Evolutionary conservation across 1,140 invertebrate genomes (phyloP).

Genomic region (Cotesia chilonis): DNA sequence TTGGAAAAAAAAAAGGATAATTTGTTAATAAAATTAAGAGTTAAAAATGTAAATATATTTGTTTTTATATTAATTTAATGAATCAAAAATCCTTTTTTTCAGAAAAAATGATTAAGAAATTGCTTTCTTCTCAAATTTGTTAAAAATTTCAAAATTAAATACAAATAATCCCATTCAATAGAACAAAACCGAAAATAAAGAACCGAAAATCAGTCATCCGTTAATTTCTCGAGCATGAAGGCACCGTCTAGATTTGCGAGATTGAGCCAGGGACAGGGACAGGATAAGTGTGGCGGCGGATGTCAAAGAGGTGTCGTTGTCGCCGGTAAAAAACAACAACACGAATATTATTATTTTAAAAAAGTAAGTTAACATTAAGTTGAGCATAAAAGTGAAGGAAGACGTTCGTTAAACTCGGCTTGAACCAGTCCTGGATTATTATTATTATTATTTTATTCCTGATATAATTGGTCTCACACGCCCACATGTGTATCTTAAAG

Average conservation of each 20-base stretch:
- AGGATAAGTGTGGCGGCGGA: conserved; percentile 9
- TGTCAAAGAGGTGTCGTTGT: conserved; percentile 11
- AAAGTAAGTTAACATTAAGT: no score
- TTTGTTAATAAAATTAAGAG: no score
- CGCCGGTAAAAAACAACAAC: conserved; percentile 18
- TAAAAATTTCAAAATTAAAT: no score
- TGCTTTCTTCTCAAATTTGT: no score
- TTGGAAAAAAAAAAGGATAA: no score
- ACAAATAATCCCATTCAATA: no score
- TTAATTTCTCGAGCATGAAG: neutral
- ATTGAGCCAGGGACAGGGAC: neutral
- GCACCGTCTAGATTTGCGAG: neutral
- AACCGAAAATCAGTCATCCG: conserved; percentile 6
- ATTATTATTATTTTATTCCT: conserved; percentile 9
- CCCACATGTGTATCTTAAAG: conserved; percentile 29
- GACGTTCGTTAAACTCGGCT: conserved; percentile 48
- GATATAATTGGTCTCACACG: conserved; percentile 39
- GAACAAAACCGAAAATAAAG: neutral
- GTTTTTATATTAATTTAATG: no score
- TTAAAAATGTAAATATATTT: no score
- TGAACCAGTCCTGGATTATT: conserved; percentile 37
- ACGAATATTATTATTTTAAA: conserved; percentile 1
- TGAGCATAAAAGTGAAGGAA: conserved; percentile 15
- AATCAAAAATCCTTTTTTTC: no score
- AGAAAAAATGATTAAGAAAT: no score